These are phyloP conservation scores for Melozone crissalis DNA, from an alignment of 2,113 vertebrate genomes.

Conservation along the genomic window DNA sequence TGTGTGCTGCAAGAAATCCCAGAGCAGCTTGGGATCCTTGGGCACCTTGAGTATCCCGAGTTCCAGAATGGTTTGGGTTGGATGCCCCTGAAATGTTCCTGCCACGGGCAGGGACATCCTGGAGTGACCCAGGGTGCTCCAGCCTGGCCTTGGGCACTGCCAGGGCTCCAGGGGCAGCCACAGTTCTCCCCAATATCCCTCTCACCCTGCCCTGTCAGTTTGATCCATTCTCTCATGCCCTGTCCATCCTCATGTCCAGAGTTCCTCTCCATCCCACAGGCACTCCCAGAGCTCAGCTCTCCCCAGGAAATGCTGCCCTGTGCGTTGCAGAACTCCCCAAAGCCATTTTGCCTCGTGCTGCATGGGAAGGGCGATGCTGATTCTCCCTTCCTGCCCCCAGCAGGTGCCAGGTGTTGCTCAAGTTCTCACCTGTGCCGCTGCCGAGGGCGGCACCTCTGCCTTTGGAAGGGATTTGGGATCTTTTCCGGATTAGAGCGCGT, in stretches of 20 bases:
- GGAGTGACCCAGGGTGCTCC: not conserved
- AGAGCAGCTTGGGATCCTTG: not conserved
- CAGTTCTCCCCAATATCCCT: not conserved
- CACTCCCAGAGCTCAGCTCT: not conserved
- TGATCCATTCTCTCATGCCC: not conserved
- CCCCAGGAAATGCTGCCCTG: accelerated
- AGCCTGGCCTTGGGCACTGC: not conserved
- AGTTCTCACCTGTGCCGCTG: not conserved
- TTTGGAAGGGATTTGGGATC: not conserved
- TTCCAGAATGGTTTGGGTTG: not conserved
- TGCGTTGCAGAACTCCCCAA: accelerated
- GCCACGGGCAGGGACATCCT: not conserved
- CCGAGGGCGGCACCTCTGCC: not conserved
- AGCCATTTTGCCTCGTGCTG: accelerated
- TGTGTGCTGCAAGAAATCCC: accelerated
- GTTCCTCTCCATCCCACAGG: too few relatives aligned
- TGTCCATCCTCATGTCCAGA: not conserved
- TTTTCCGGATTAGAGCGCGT: accelerated
- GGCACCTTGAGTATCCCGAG: not conserved
- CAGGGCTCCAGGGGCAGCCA: not conserved
- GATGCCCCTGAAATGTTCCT: not conserved
- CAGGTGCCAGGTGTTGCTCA: not conserved
- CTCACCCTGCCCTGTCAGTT: not conserved
- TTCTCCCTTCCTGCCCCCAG: not conserved
- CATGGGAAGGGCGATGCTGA: accelerated